Conservation (phyloP, 1,140 invertebrate genomes). For the Bicyclus anynana region DNA sequence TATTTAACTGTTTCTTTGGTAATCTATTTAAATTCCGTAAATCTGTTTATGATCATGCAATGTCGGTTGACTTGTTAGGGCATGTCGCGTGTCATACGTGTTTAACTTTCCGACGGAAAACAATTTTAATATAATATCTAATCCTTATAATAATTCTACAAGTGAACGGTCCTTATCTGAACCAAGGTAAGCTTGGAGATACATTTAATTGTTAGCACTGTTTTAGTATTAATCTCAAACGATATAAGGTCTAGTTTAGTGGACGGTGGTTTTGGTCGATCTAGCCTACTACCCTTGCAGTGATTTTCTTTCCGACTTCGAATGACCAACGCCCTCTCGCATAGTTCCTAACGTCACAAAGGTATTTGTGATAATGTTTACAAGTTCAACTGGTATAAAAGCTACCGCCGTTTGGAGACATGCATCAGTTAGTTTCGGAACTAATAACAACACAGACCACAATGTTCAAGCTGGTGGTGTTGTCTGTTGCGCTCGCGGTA, state of each 20-base stretch:
- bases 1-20: background rate
- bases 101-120: background rate
- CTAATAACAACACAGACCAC: conserved; percentile 73
- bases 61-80: too few relatives aligned
- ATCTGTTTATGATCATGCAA: too few relatives aligned
- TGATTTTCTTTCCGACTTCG: conserved; percentile 46
- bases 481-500: conserved; percentile 54
- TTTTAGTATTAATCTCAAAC: conserved; percentile 16
- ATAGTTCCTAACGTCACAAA: conserved; percentile 58
- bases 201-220: conserved; percentile 5
- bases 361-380: conserved; percentile 54
- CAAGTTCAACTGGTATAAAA: conserved; percentile 55
- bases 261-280: background rate
- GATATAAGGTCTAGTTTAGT: conserved; percentile 10
- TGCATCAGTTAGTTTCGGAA: conserved; percentile 45
- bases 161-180: conserved; percentile 61
- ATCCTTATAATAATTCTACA: conserved; percentile 1
- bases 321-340: conserved; percentile 54
- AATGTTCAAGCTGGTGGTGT: conserved; percentile 73
- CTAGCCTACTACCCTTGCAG: conserved; percentile 27
- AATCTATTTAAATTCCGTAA: too few relatives aligned
- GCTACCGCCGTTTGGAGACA: conserved; percentile 33
- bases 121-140: conserved; percentile 2
- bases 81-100: background rate
- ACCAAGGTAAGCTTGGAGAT: conserved; percentile 47